These are phyloP conservation scores for Thunnus thynnus DNA, from an alignment of 2,113 vertebrate genomes.

Conservation along the genomic window DNA sequence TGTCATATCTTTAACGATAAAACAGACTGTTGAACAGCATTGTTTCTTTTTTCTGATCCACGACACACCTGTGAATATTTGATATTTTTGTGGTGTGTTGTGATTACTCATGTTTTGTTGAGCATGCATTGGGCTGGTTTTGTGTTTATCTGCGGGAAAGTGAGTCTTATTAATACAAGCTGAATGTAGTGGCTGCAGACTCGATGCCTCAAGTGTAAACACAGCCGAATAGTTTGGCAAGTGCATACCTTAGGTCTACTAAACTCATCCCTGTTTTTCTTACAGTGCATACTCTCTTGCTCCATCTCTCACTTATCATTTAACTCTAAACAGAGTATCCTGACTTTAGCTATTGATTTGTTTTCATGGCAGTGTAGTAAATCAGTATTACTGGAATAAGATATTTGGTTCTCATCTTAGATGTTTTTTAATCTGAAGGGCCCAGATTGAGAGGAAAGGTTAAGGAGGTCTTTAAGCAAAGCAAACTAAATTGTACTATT, in stretches of 20 bases:
- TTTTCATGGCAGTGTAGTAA: conserved; percentile 17
- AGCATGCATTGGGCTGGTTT: background rate
- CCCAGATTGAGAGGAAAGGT: background rate
- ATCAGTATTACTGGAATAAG: conserved; percentile 4
- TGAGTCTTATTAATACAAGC: conserved; percentile 23
- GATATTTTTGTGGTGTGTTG: conserved; percentile 15
- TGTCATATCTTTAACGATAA: background rate
- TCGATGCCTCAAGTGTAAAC: conserved; percentile 42
- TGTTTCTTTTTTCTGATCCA: conserved; percentile 1
- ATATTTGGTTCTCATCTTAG: background rate
- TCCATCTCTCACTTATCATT: conserved; percentile 5
- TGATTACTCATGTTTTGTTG: conserved; percentile 34
- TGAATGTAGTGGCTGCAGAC: conserved; percentile 10
- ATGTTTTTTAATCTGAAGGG: background rate
- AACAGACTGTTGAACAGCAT: background rate
- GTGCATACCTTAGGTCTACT: conserved; percentile 30
- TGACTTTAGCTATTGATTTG: conserved; percentile 12
- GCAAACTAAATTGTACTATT: background rate
- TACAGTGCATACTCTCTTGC: background rate
- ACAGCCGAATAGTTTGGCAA: conserved; percentile 22
- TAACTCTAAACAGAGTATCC: background rate
- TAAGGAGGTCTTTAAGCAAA: too few relatives aligned
- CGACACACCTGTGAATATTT: conserved; percentile 10
- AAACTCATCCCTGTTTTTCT: conserved; percentile 21
- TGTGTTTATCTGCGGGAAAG: background rate